Conservation (phyloP, 2,797 vertebrate genomes). For the Pachyuromys duprasi region DNA sequence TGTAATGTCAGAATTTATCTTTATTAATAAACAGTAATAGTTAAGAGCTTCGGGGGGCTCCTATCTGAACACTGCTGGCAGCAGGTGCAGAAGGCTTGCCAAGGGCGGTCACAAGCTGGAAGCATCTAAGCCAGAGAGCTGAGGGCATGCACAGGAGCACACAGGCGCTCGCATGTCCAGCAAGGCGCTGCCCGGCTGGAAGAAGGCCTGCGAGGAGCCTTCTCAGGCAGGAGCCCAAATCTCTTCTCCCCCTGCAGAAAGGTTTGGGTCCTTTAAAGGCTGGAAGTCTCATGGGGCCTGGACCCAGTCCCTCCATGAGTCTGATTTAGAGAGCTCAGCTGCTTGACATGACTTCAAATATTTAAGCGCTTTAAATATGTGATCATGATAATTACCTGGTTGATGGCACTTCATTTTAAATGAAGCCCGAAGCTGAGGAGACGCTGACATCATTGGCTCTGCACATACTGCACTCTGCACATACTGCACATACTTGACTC, state of each 20-base stretch:
- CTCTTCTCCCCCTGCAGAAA: neutral
- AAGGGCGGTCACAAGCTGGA: conserved; percentile 59
- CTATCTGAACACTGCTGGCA: neutral
- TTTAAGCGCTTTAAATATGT: conserved; percentile 62
- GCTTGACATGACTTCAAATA: conserved; percentile 28
- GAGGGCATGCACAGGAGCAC: too few relatives aligned
- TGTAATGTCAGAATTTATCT: conserved; percentile 76
- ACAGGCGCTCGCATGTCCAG: conserved; percentile 8
- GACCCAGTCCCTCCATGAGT: neutral
- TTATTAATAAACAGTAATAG: conserved; percentile 82
- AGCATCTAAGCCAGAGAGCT: neutral
- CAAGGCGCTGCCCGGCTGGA: neutral
- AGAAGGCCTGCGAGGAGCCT: neutral
- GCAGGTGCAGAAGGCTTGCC: neutral
- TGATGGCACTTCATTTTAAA: conserved; percentile 18
- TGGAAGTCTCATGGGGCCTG: neutral
- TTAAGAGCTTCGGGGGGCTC: conserved; percentile 67
- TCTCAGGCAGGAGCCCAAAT: neutral
- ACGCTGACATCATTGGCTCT: conserved; percentile 19
- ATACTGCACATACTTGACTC: neutral
- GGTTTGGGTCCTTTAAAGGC: neutral
- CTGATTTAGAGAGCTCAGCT: conserved; percentile 49
- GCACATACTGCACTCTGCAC: neutral
- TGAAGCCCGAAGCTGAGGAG: conserved; percentile 56
- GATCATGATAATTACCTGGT: conserved; percentile 67